phyloP scores from a whole-genome alignment of 23 tunicate species.

The Phallusia fumigata region DNA sequence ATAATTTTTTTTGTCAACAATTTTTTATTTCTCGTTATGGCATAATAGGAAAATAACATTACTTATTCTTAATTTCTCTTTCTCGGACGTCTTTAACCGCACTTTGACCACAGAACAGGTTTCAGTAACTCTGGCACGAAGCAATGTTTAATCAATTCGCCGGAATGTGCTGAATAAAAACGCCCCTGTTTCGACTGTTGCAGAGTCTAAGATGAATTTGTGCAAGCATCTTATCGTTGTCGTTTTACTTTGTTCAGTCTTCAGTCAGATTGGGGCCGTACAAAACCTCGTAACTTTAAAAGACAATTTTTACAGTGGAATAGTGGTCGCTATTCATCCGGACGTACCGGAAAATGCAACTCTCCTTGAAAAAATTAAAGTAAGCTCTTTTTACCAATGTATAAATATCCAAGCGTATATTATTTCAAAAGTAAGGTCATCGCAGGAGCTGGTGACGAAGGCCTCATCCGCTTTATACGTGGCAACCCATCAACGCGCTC shows the following conservation, averaged over 20 bases:
- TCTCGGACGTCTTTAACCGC: no score
- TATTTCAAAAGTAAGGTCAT: neutral
- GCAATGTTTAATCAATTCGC: no score
- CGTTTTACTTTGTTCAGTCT: neutral
- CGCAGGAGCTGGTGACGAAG: constrained; percentile 45
- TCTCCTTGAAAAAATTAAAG: constrained; percentile 32
- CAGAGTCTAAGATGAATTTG: neutral
- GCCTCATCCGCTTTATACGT: constrained; percentile 39
- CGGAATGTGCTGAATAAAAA: no score
- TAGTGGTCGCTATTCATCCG: constrained; percentile 74
- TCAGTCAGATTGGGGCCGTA: neutral
- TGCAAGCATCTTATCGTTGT: neutral
- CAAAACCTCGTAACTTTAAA: neutral
- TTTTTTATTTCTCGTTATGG: no score
- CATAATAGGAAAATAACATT: no score
- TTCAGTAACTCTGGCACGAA: no score
- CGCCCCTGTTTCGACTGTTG: no score
- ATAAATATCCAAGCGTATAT: neutral
- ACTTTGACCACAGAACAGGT: no score
- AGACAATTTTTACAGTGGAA: constrained; percentile 55
- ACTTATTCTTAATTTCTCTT: no score
- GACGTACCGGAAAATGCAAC: constrained; percentile 48
- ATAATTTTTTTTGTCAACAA: no score
- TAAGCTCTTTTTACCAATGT: neutral
- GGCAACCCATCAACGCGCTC: constrained; percentile 64